Evolutionary conservation across 2,797 vertebrate genomes (phyloP).

Genomic region (Platalea minor): DNA sequence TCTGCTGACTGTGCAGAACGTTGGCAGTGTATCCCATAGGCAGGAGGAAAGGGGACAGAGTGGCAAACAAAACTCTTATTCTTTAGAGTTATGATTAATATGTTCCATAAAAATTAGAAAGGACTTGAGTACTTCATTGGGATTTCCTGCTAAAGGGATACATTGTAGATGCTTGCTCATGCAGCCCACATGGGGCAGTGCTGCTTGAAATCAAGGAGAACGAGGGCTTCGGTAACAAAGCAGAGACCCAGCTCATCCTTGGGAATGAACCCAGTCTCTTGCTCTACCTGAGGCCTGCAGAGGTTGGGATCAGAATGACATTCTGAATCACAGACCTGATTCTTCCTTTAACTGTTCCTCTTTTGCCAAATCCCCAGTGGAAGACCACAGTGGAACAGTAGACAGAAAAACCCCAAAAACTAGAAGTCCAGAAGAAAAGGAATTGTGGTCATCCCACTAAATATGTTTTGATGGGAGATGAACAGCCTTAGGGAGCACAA

Average conservation of each 20-base stretch:
- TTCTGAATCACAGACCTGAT: neutral
- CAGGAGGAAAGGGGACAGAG: neutral
- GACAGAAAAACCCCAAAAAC: fast-evolving
- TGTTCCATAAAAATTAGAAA: neutral
- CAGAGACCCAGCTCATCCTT: neutral
- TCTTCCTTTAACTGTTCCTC: neutral
- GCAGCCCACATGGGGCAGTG: neutral
- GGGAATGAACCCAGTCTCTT: neutral
- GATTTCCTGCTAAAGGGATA: neutral
- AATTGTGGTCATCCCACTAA: neutral
- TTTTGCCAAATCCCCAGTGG: neutral
- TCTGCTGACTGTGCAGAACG: neutral
- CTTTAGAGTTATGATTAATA: neutral
- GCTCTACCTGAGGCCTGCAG: neutral
- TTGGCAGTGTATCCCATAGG: neutral
- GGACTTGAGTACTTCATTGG: neutral
- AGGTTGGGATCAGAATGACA: neutral
- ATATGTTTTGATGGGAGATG: neutral
- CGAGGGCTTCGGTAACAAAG: neutral
- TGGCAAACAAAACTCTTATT: neutral
- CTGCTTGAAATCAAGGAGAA: neutral
- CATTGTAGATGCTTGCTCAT: neutral
- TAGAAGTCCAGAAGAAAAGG: neutral
- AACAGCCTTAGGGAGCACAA: neutral
- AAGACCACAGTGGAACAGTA: neutral